These are phyloP conservation scores for Tanaodytes sp. DNA, from an alignment of 2,888 invertebrate genomes.

Conservation along the genomic window DNA sequence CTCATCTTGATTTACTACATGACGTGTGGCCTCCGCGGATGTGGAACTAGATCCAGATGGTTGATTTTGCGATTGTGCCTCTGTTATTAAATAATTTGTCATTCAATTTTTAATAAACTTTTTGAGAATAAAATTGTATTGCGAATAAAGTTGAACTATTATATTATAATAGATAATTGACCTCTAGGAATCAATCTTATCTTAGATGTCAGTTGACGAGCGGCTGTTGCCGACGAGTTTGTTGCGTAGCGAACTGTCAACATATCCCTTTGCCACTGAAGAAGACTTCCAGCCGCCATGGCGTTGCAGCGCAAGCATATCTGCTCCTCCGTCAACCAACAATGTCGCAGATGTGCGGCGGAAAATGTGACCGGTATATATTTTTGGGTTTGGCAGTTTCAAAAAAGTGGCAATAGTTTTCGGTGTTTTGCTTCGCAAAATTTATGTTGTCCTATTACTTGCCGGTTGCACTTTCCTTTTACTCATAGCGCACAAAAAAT, in stretches of 20 bases:
- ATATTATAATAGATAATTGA: too few species aligned
- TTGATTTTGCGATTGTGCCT: too few species aligned
- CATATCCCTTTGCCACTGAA: conserved; percentile 32
- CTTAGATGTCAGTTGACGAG: too few species aligned
- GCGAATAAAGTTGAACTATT: too few species aligned
- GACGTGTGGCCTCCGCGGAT: too few species aligned
- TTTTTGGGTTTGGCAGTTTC: conserved; percentile 25
- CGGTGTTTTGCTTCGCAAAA: conserved; percentile 28
- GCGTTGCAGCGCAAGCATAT: conserved; percentile 23
- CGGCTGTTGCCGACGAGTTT: too few species aligned
- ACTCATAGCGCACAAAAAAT: conserved; percentile 10
- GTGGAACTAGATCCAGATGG: too few species aligned
- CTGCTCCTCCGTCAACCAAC: conserved; percentile 28
- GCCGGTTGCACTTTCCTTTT: conserved; percentile 25
- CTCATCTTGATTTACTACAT: too few species aligned
- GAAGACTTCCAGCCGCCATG: conserved; percentile 38
- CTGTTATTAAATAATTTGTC: too few species aligned
- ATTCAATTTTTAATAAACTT: too few species aligned
- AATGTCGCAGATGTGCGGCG: conserved; percentile 47
- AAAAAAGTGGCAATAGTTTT: conserved; percentile 39
- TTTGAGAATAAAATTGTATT: too few species aligned
- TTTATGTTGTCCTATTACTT: conserved; percentile 36
- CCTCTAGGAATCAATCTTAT: too few species aligned
- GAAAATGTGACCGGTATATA: conserved; percentile 32
- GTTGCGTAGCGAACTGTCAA: conserved; percentile 13